A percentile compares a stretch with the other conserved stretches of the same genome.
Conservation (phyloP, 2,797 vertebrate genomes). For the Sebastes alutus region DNA sequence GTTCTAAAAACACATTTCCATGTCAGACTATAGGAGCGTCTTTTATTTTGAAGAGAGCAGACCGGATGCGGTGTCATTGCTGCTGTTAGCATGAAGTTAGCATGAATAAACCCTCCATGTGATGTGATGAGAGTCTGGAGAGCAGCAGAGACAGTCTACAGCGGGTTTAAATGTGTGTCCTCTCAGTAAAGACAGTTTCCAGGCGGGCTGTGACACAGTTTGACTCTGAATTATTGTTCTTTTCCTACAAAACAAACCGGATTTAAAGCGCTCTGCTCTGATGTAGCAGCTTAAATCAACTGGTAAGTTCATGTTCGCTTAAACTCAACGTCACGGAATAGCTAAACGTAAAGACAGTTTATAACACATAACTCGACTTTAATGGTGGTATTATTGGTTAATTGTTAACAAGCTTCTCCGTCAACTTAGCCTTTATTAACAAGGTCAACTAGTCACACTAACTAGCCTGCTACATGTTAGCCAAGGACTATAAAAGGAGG, state of each 20-base stretch:
- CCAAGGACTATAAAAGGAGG: no score
- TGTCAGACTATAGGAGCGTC: rapidly evolving
- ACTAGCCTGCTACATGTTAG: slow-evolving; percentile 11
- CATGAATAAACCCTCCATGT: slow-evolving; percentile 27
- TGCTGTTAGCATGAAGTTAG: neutral
- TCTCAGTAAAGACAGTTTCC: neutral
- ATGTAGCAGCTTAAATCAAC: slow-evolving; percentile 38
- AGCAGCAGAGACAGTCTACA: neutral
- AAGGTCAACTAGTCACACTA: slow-evolving; percentile 23
- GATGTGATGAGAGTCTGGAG: slow-evolving; percentile 12
- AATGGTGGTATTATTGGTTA: neutral
- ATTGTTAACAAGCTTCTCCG: neutral
- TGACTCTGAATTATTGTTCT: neutral
- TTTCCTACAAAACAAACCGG: neutral
- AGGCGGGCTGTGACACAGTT: neutral
- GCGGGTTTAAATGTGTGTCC: neutral
- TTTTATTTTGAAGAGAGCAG: neutral
- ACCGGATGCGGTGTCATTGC: neutral
- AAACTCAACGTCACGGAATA: neutral
- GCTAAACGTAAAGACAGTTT: neutral
- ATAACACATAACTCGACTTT: neutral
- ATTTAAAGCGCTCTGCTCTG: neutral
- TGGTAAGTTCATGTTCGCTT: slow-evolving; percentile 61
- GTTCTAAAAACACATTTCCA: no score
- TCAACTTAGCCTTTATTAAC: neutral